Evolutionary conservation across 2,888 invertebrate species (phyloP).

Genomic region (Thereva unica): DNA sequence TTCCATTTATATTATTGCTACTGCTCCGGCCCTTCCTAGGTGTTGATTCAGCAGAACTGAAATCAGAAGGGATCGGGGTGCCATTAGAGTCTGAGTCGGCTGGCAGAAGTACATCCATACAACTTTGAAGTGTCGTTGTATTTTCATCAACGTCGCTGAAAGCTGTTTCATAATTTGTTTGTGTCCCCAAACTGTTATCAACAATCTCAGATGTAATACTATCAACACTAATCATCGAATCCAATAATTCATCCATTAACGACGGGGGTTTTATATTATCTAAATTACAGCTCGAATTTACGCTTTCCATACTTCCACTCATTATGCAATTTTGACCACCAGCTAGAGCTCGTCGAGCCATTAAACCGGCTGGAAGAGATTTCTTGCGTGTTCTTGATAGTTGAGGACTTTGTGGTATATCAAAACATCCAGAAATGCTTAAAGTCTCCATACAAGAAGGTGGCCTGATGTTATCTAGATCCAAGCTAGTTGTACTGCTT

Average conservation of each 20-base stretch:
- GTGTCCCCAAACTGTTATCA: conserved; percentile 58
- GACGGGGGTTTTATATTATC: conserved; percentile 85
- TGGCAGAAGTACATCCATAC: conserved; percentile 60
- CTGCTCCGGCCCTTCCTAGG: conserved; percentile 65
- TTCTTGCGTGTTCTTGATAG: conserved; percentile 65
- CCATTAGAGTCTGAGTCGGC: conserved; percentile 58
- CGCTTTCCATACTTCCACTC: conserved; percentile 68
- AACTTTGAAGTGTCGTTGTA: conserved; percentile 62
- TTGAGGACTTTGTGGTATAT: conserved; percentile 53
- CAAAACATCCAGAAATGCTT: conserved; percentile 62
- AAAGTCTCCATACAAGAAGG: conserved; percentile 77
- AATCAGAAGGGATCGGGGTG: conserved; percentile 71
- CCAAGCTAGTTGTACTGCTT: conserved; percentile 67
- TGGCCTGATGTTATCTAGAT: conserved; percentile 75
- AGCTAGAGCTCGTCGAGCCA: conserved; percentile 73
- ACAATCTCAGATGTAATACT: conserved; percentile 81
- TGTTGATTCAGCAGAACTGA: conserved; percentile 76
- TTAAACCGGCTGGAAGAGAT: conserved; percentile 69
- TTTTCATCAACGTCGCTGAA: conserved; percentile 68
- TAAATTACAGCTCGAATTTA: conserved; percentile 66
- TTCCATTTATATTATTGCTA: conserved; percentile 40
- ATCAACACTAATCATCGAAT: conserved; percentile 83
- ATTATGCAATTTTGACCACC: conserved; percentile 57
- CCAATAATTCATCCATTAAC: conserved; percentile 73
- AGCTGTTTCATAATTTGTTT: conserved; percentile 60